Percentiles rank a stretch among this genome's conserved stretches.
Evolutionary conservation across 2,888 invertebrate genomes (phyloP).

Genomic region (Hypselothyrea guttata): DNA sequence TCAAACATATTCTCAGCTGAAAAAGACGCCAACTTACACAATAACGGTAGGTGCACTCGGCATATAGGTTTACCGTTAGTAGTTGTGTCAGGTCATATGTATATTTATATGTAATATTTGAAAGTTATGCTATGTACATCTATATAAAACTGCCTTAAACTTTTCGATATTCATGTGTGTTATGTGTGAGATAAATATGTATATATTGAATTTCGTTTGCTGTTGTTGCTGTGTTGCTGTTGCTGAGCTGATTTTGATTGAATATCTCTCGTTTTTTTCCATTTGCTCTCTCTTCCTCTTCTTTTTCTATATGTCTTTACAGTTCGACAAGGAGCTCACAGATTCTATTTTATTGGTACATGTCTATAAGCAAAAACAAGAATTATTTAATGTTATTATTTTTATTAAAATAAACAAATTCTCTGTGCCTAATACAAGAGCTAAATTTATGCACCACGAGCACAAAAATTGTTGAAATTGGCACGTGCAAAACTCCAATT

Average conservation of each 20-base stretch:
- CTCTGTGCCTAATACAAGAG: too few relatives aligned
- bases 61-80: neutral
- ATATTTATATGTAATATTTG: neutral
- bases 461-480: too few relatives aligned
- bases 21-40: conserved; percentile 78
- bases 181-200: neutral
- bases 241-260: conserved; percentile 32
- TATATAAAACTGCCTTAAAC: too few relatives aligned
- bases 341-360: conserved; percentile 83
- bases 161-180: too few relatives aligned
- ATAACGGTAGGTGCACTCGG: conserved; percentile 77
- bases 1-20: conserved; percentile 83
- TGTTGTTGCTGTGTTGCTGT: conserved; percentile 22
- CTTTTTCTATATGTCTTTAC: conserved; percentile 77
- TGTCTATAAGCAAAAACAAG: conserved; percentile 30
- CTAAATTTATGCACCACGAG: too few relatives aligned
- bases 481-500: conserved; percentile 6
- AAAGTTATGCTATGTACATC: neutral
- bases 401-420: too few relatives aligned
- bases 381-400: conserved; percentile 24
- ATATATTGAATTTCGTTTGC: conserved; percentile 4
- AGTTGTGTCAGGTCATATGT: too few relatives aligned
- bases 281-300: conserved; percentile 53
- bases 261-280: conserved; percentile 45
- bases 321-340: conserved; percentile 83